Conservation (phyloP, 2,797 vertebrate genomes). For the Acrossocheilus fasciatus region DNA sequence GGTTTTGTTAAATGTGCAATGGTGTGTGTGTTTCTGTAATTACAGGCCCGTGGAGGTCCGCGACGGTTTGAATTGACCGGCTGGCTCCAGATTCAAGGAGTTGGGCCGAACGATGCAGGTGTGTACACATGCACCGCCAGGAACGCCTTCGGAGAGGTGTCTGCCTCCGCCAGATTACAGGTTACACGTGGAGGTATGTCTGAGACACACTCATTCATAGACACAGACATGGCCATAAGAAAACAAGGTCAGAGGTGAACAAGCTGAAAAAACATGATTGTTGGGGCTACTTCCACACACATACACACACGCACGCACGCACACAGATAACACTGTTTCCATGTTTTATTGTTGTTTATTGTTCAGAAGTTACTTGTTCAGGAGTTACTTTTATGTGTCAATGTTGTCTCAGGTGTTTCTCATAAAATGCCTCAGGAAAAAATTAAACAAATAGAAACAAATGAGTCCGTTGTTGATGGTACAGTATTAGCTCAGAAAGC, state of each 20-base stretch:
- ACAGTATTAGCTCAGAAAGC: background rate
- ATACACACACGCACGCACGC: background rate
- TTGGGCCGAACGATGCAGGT: slow-evolving; percentile 61
- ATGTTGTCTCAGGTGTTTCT: background rate
- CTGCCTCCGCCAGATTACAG: slow-evolving; percentile 65
- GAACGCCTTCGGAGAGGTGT: slow-evolving; percentile 67
- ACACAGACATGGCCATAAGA: slow-evolving; percentile 37
- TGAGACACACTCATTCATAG: slow-evolving; percentile 36
- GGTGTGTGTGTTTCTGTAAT: slow-evolving; percentile 57
- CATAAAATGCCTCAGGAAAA: background rate
- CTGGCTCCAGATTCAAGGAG: slow-evolving; percentile 67
- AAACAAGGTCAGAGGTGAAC: slow-evolving; percentile 47
- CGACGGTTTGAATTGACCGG: slow-evolving; percentile 65
- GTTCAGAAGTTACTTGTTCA: background rate
- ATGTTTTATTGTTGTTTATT: background rate
- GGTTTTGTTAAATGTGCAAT: slow-evolving; percentile 22
- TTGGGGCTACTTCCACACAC: background rate
- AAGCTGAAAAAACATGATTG: slow-evolving; percentile 48
- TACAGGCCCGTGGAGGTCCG: slow-evolving; percentile 64
- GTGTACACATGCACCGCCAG: slow-evolving; percentile 68
- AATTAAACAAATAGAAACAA: background rate
- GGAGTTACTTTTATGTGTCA: background rate
- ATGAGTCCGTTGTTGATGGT: background rate
- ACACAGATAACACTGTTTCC: background rate
- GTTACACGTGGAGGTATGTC: slow-evolving; percentile 65